Evolutionary conservation across 2,797 vertebrate species (phyloP).

Genomic region (Liasis olivaceus): DNA sequence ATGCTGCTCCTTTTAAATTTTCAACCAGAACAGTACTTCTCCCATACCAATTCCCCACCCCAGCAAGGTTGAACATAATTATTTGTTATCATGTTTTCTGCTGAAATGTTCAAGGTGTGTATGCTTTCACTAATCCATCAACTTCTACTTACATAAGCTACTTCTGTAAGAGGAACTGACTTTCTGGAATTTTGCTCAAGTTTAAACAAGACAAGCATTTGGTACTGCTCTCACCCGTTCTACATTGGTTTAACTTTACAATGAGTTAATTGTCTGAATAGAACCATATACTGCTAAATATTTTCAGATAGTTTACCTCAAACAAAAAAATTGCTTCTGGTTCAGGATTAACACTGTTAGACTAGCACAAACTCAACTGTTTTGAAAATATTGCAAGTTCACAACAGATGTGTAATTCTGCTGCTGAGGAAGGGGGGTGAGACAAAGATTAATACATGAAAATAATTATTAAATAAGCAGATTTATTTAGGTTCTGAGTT

Average conservation of each 20-base stretch:
- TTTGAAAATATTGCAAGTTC: not conserved
- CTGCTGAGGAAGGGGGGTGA: not conserved
- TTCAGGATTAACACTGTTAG: slow-evolving; percentile 21
- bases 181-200: slow-evolving; percentile 56
- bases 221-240: slow-evolving; percentile 56
- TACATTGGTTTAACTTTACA: slow-evolving; percentile 45
- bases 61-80: not conserved
- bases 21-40: not conserved
- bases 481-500: not conserved
- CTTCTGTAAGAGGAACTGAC: slow-evolving; percentile 42
- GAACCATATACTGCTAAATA: slow-evolving; percentile 19
- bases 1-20: not conserved
- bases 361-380: not conserved
- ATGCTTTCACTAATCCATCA: slow-evolving; percentile 4
- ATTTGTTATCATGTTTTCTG: not conserved
- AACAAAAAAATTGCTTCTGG: not conserved
- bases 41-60: not conserved
- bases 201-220: slow-evolving; percentile 61
- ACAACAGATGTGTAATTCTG: not conserved
- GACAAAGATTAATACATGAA: not conserved
- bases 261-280: slow-evolving; percentile 57
- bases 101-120: not conserved
- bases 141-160: slow-evolving; percentile 4
- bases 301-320: not conserved
- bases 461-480: not conserved